Base-by-base conservation (phyloP, 2,888 invertebrate genomes). In the Abrostola tripartita region DNA sequence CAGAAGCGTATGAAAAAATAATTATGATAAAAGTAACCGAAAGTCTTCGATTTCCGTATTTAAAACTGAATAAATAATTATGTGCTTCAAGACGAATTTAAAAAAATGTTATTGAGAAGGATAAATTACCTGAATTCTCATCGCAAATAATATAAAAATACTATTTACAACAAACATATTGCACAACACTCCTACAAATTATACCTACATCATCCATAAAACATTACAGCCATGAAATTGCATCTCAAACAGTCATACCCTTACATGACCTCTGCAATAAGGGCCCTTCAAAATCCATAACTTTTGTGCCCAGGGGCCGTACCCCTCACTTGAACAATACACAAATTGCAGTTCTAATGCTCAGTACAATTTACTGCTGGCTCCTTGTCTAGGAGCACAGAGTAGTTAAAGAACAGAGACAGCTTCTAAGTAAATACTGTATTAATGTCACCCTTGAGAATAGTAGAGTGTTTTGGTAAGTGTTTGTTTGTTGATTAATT, bases 291-390 rank as follows among this genome's bases (percentile, higher is more conserved):
- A 72, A 82, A 81, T 72, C 88, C 82, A 88, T 91, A 89, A 90
- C 81, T 91, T 86, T 84, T 83, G 78, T 82, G 74, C 77, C 81
- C 74, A n/a, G 77, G 75, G 79, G 84, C 86, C 74, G 59, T 73
- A 79, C 78, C 85, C 88, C 85, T 82, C 82, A 86, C 86, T 86
- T 81, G 81, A 87, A 90, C 87, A 85, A 86, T 83, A 85, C 84
- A 85, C 85, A 90, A 91, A 91, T 91, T 91, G 88, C 90, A 85
- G 86, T 88, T 87, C 83, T 84, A 88, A 85, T 81, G 82, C 78
- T 81, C 77, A 61, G 71, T 77, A 81, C 80, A 78, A 85, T 85
- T 83, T 81, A 80, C 76, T 71, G 70, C 63, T 9, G 36, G 58
- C 77, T 77, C 75, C 71, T 71, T 52, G 66, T 61, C 67, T 65